Percentiles rank a stretch among this genome's conserved stretches.
phyloP scores from a whole-genome alignment of 2,888 invertebrate species.

The Helicoverpa assulta region DNA sequence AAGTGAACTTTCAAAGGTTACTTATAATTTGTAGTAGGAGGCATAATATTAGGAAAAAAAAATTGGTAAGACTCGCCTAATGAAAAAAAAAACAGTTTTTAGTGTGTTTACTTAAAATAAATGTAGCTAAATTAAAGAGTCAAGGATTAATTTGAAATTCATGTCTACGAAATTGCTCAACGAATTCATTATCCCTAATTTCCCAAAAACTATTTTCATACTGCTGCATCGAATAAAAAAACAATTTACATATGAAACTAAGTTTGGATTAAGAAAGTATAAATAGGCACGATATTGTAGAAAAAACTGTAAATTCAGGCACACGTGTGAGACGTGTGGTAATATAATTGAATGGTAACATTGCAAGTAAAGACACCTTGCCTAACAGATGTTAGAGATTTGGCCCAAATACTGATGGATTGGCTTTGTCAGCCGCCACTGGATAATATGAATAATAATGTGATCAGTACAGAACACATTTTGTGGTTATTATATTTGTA shows the following conservation, averaged over 20 bases:
- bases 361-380: constrained; percentile 81
- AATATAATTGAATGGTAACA: constrained; percentile 75
- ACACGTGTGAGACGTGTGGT: constrained; percentile 77
- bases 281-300: too few relatives aligned
- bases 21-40: not conserved
- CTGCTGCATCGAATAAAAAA: too few relatives aligned
- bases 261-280: not conserved
- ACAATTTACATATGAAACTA: not conserved
- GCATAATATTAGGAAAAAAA: too few relatives aligned
- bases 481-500: constrained; percentile 13
- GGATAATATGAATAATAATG: constrained; percentile 59
- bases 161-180: too few relatives aligned
- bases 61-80: too few relatives aligned
- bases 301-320: constrained; percentile 53
- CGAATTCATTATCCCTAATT: too few relatives aligned
- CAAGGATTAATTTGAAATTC: too few relatives aligned
- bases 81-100: too few relatives aligned
- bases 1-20: constrained; percentile 18
- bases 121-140: too few relatives aligned
- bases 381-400: constrained; percentile 84
- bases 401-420: constrained; percentile 74
- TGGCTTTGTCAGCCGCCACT: constrained; percentile 70
- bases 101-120: too few relatives aligned
- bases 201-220: too few relatives aligned
- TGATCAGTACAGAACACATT: constrained; percentile 42